Evolutionary conservation across 1,140 invertebrate genomes (phyloP).

Genomic region (Tetragnatha versicolor): DNA sequence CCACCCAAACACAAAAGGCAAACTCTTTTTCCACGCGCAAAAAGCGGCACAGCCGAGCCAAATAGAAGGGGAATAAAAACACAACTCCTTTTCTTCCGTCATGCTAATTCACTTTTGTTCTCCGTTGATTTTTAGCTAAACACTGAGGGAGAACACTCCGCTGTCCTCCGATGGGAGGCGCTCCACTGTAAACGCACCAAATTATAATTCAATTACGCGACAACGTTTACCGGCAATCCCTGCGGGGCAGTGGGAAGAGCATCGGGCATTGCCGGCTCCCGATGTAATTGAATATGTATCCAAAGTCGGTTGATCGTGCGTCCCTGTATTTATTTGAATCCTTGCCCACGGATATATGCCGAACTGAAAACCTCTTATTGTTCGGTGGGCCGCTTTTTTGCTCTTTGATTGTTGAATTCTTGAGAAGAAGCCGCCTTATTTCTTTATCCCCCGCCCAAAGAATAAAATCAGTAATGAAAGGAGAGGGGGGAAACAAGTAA

Average conservation of each 20-base stretch:
- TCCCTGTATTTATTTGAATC: constrained; percentile 52
- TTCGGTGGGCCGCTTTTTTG: constrained; percentile 11
- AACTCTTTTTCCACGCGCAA: constrained; percentile 35
- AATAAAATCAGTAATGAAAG: constrained; percentile 9
- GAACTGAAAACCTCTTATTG: constrained; percentile 47
- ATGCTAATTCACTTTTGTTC: constrained; percentile 55
- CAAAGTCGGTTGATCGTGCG: constrained; percentile 52
- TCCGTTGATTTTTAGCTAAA: constrained; percentile 50
- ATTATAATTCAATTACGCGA: constrained; percentile 55
- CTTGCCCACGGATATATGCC: constrained; percentile 47
- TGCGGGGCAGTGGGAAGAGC: constrained; percentile 24
- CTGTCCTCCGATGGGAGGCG: constrained; percentile 32
- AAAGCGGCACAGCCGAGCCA: not conserved
- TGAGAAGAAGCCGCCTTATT: constrained; percentile 34
- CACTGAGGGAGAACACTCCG: constrained; percentile 19
- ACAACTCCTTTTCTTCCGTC: constrained; percentile 2
- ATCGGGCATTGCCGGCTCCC: constrained; percentile 36
- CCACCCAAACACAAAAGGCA: constrained; percentile 48
- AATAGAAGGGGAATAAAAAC: constrained; percentile 6
- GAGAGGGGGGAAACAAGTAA: constrained; percentile 13
- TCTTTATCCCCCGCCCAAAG: constrained; percentile 18
- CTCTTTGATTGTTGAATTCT: constrained; percentile 24
- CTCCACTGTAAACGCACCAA: constrained; percentile 49
- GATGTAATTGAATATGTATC: constrained; percentile 55
- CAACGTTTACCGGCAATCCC: constrained; percentile 51